Conservation (phyloP, 1,140 invertebrate species). For the Panagrolaimus sp. region DNA sequence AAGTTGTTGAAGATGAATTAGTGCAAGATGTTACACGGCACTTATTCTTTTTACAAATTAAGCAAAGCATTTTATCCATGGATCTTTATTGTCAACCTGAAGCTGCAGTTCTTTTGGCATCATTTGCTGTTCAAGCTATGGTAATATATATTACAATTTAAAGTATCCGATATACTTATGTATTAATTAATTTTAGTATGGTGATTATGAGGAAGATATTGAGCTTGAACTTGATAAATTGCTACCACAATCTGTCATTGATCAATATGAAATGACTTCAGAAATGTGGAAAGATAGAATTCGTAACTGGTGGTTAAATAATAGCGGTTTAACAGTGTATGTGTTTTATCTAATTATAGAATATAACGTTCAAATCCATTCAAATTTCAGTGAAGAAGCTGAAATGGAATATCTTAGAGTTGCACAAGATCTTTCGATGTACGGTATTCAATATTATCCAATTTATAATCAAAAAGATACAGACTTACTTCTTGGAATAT, state of each 20-base stretch:
- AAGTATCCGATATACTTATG: no score
- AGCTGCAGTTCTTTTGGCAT: conserved; percentile 89
- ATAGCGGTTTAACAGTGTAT: conserved; percentile 60
- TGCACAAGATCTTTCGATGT: conserved; percentile 98
- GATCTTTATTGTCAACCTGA: conserved; percentile 98
- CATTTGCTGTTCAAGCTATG: conserved; percentile 92
- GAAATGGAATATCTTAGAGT: conserved; percentile 99
- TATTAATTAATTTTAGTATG: conserved; percentile 52
- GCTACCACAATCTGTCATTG: conserved; percentile 86
- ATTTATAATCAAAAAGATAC: conserved; percentile 95
- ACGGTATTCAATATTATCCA: conserved; percentile 95
- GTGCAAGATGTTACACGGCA: conserved; percentile 67
- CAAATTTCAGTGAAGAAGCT: conserved; percentile 76
- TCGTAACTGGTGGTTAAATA: conserved; percentile 70
- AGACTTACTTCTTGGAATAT: conserved; percentile 91
- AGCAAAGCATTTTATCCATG: conserved; percentile 92
- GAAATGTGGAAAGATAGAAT: conserved; percentile 99
- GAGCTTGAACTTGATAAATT: conserved; percentile 77
- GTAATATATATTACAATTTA: no score
- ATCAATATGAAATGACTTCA: conserved; percentile 92
- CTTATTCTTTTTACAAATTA: conserved; percentile 94
- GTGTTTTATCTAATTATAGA: conserved; percentile 15
- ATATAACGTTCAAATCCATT: not conserved
- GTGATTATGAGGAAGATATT: conserved; percentile 72
- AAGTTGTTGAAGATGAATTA: conserved; percentile 84